Evolutionary conservation across 2,113 vertebrate species (phyloP).

Genomic region (Tupaia tana): DNA sequence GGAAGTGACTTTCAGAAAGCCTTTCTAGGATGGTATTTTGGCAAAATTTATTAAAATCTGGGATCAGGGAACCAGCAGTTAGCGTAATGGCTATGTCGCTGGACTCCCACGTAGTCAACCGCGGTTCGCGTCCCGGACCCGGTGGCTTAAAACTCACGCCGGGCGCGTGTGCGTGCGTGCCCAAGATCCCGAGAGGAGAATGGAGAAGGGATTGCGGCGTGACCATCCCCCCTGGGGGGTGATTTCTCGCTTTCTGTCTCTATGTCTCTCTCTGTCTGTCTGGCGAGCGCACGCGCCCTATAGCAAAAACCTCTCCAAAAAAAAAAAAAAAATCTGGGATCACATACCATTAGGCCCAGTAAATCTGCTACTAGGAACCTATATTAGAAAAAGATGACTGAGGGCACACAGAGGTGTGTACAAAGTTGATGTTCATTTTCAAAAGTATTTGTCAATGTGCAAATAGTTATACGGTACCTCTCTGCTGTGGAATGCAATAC

Average conservation of each 20-base stretch:
- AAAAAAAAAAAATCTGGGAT: not conserved
- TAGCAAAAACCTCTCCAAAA: not conserved
- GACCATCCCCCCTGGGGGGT: too few species aligned
- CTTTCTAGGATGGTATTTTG: not conserved
- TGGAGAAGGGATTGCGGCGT: too few species aligned
- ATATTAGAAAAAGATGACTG: not conserved
- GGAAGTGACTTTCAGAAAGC: not conserved
- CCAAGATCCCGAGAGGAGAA: too few species aligned
- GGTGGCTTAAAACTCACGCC: too few species aligned
- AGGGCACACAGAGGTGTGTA: not conserved
- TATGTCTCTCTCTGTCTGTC: too few species aligned
- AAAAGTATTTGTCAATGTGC: not conserved
- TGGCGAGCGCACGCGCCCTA: too few species aligned
- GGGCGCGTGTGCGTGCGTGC: too few species aligned
- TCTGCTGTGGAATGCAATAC: not conserved
- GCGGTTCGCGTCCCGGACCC: too few species aligned
- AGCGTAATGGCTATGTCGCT: too few species aligned
- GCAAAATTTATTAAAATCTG: not conserved
- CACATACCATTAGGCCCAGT: not conserved
- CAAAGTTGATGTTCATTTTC: not conserved
- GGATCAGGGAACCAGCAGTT: not conserved
- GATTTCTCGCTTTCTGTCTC: too few species aligned
- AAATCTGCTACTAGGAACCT: not conserved
- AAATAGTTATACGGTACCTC: not conserved
- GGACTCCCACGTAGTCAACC: too few species aligned